Conservation (phyloP, 2,888 invertebrate species). For the Polia nebulosa region DNA sequence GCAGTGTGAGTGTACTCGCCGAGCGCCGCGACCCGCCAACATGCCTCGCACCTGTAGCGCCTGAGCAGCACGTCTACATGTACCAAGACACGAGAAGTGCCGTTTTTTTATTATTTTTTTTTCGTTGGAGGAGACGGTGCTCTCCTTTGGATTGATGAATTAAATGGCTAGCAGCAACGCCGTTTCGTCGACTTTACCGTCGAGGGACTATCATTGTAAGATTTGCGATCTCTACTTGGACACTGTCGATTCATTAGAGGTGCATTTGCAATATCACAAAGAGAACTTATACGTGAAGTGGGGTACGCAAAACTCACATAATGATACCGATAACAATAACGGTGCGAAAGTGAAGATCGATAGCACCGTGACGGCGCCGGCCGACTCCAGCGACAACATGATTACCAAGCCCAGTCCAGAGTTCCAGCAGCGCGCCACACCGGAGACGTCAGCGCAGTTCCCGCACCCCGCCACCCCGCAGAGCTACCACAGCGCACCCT, state of each 20-base stretch:
- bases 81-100: constrained; percentile 83
- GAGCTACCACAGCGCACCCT: constrained; percentile 93
- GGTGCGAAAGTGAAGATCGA: constrained; percentile 91
- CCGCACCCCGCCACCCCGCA: constrained; percentile 93
- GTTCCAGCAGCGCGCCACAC: constrained; percentile 90
- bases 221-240: constrained; percentile 95
- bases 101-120: constrained; percentile 88
- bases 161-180: constrained; percentile 91
- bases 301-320: constrained; percentile 91
- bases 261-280: constrained; percentile 95
- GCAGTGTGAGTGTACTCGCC: constrained; percentile 80
- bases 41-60: constrained; percentile 87
- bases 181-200: constrained; percentile 90
- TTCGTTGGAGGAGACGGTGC: constrained; percentile 89
- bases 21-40: constrained; percentile 76
- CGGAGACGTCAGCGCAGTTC: constrained; percentile 90
- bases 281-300: constrained; percentile 94
- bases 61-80: constrained; percentile 86
- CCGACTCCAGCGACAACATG: constrained; percentile 94
- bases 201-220: constrained; percentile 93
- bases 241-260: constrained; percentile 94
- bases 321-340: constrained; percentile 93
- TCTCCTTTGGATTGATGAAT: constrained; percentile 87
- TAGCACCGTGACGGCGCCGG: constrained; percentile 93
- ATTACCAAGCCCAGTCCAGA: constrained; percentile 92